These are phyloP conservation scores for Helicoverpa armigera DNA, from an alignment of 1,140 invertebrate genomes.

Conservation along the genomic window DNA sequence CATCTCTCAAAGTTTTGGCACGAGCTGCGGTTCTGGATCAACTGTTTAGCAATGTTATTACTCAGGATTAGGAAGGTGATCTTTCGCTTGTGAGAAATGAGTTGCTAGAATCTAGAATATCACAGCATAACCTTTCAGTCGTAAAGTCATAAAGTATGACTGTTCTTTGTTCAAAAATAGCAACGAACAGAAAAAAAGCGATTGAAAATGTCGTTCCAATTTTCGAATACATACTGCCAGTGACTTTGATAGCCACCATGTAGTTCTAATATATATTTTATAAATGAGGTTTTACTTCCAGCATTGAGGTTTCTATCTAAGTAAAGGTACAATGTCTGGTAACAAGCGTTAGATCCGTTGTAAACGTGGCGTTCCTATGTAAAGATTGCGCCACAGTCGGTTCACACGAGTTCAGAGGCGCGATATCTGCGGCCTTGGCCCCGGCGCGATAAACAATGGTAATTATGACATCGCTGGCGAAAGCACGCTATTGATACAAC, in stretches of 20 bases:
- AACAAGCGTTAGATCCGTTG: constrained; percentile 48
- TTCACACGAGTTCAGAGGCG: constrained; percentile 76
- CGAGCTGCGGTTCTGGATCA: constrained; percentile 19
- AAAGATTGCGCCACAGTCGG: constrained; percentile 69
- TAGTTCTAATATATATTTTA: too few species aligned
- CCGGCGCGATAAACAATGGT: constrained; percentile 70
- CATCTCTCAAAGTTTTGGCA: constrained; percentile 10
- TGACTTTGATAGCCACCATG: too few species aligned
- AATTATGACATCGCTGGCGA: constrained; percentile 68
- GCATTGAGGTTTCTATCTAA: constrained; percentile 16
- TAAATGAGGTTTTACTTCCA: neutral
- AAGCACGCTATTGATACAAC: constrained; percentile 47
- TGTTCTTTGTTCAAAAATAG: neutral
- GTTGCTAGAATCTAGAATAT: neutral
- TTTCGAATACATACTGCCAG: too few species aligned
- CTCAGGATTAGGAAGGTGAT: constrained; percentile 26
- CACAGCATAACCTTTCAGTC: too few species aligned
- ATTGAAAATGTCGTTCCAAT: too few species aligned
- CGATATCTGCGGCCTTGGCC: constrained; percentile 77
- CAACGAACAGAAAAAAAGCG: too few species aligned
- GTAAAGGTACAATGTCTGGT: constrained; percentile 42
- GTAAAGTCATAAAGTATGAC: neutral
- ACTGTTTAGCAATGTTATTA: constrained; percentile 20
- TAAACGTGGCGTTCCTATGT: constrained; percentile 48
- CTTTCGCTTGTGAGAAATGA: neutral